Evolutionary conservation across 92 coral and sea anemone species (phyloP), one percentile per base, ranked within the genome.

Genomic region (Palythoa grandis): DNA sequence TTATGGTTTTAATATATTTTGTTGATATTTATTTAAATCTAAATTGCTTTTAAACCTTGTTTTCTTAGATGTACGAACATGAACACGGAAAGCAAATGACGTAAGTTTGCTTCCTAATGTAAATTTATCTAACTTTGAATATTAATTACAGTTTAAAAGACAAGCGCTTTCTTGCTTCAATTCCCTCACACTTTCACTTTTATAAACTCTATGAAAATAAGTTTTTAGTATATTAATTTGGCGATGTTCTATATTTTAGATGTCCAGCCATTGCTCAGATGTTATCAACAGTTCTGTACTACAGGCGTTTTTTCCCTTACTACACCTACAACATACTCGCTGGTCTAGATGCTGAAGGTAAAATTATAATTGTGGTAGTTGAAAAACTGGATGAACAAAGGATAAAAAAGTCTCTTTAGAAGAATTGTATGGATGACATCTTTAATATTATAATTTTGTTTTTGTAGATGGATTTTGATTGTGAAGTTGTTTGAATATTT

Each of bases 251-350:
- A 5, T 8, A 52, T 73, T 86, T 63, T 70, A 97, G 99, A 75
- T 95, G 97, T 78, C 98, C 98, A 38, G 99, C 99, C 56, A 92
- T 97, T 89, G 99, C 99, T 50, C 99, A 97, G 88, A 94, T 97
- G 99, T 85, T 97, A 76, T 97, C 99, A 11, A 95, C 98, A 67
- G 95, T 95, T 90, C 78, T 97, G 77, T 97, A 97, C 87, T 97
- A 92, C 88, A 88, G 98, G 83, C 89, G 99, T 12, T 97, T 97
- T 78, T 97, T 97, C 75, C 99, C 99, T 1, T 97, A 91, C 88
- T 97, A 97, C 74, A 97, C 99, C 7, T 95, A 97, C 88, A 95
- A 97, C 52, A 97, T 97, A 61, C 82, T 97, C 73, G 99, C 99
- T 78, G 99, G 99, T 15, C 16, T 97, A 70, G 99, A 97, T 73